A percentile compares a stretch with the other conserved stretches of the same genome.
Evolutionary conservation across 2,888 invertebrate species (phyloP).

Genomic region (Bimastos eiseni): DNA sequence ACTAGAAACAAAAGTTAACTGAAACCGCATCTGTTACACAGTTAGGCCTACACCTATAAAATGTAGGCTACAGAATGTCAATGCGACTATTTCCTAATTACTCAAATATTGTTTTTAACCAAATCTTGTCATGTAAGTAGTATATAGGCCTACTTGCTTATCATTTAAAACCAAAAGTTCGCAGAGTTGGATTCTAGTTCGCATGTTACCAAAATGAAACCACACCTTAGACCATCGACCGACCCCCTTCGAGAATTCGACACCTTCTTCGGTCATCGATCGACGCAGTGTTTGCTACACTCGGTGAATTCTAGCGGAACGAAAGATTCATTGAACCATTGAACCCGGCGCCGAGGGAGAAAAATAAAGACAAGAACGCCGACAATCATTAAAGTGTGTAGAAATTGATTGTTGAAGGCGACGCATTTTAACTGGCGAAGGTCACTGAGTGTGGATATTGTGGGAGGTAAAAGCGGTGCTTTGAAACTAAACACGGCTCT

Average conservation of each 20-base stretch:
- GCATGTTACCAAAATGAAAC: not conserved
- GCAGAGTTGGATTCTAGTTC: not conserved
- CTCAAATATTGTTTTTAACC: not conserved
- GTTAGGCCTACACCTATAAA: not conserved
- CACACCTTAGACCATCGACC: not conserved
- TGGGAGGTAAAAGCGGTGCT: not conserved
- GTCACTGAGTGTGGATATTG: not conserved
- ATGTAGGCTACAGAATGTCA: not conserved
- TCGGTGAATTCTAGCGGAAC: not conserved
- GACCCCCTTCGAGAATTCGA: not conserved
- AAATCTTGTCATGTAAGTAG: not conserved
- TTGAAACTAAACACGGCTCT: not conserved
- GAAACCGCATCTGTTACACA: not conserved
- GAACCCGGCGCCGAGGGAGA: not conserved
- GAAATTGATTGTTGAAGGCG: not conserved
- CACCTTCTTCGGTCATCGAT: constrained; percentile 23
- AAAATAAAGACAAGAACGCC: not conserved
- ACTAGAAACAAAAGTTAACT: not conserved
- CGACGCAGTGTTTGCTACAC: not conserved
- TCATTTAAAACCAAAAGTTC: not conserved
- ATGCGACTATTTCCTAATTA: not conserved
- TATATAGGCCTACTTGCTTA: too few species aligned
- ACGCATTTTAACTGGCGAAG: not conserved
- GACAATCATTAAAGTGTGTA: not conserved
- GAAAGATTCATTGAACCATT: not conserved